Percentiles rank a stretch among this genome's conserved stretches.
Conservation (phyloP, 2,888 invertebrate species). For the Pristionchus arcanus region DNA sequence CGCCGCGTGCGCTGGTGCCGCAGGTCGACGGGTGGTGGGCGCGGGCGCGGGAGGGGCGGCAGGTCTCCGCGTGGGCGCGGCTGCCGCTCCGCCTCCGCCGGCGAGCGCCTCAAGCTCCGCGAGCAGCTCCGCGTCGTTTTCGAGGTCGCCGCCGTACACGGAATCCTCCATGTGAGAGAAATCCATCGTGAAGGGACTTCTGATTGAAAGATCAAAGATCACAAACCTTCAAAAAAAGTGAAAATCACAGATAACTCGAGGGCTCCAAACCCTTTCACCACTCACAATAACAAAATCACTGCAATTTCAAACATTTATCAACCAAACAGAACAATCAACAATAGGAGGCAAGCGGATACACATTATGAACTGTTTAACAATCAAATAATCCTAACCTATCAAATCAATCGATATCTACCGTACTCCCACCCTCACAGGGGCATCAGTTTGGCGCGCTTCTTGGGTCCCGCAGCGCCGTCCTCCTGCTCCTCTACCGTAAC, state of each 20-base stretch:
- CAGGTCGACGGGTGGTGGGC: background rate
- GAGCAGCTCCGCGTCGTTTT: conserved; percentile 68
- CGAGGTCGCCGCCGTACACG: conserved; percentile 65
- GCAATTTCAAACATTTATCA: background rate
- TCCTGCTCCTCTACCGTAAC: conserved; percentile 54
- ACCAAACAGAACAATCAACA: conserved; percentile 18
- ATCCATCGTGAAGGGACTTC: conserved; percentile 53
- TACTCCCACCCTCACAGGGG: background rate
- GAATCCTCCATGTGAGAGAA: conserved; percentile 63
- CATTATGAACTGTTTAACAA: background rate
- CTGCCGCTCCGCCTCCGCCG: background rate
- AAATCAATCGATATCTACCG: conserved; percentile 32
- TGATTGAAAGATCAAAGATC: background rate
- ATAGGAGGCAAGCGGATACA: background rate
- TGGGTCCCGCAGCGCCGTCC: conserved; percentile 40
- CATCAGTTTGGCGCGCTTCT: conserved; percentile 52
- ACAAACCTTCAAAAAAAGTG: background rate
- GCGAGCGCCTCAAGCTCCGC: conserved; percentile 67
- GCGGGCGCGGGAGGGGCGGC: background rate
- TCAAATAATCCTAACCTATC: background rate
- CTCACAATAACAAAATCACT: background rate
- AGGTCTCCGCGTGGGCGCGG: background rate
- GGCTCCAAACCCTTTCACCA: background rate
- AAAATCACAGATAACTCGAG: background rate
- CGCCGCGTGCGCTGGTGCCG: background rate